Percentiles rank a stretch among this genome's conserved stretches.
Evolutionary conservation across 1,140 invertebrate genomes (phyloP).

Genomic region (Asobara japonica): DNA sequence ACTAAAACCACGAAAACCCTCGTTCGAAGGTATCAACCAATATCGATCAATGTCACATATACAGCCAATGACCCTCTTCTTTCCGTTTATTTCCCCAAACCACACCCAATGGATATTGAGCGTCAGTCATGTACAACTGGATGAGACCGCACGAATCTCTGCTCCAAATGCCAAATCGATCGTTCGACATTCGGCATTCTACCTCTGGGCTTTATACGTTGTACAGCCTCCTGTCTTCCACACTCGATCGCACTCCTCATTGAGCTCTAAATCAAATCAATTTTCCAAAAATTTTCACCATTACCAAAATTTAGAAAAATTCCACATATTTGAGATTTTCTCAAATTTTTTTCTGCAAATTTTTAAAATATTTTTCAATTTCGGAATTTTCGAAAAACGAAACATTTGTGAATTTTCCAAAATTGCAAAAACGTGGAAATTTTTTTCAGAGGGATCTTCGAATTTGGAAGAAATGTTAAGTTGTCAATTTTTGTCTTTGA

Average conservation of each 20-base stretch:
- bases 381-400: too few relatives aligned
- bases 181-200: background rate
- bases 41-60: constrained; percentile 12
- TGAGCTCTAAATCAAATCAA: background rate
- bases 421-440: too few relatives aligned
- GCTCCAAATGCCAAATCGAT: constrained; percentile 24
- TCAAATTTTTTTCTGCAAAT: too few relatives aligned
- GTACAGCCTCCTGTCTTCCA: background rate
- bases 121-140: constrained; percentile 13
- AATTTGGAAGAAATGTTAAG: too few relatives aligned
- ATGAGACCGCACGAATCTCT: constrained; percentile 28
- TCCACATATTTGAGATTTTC: too few relatives aligned
- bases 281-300: too few relatives aligned
- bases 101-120: constrained; percentile 23
- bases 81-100: constrained; percentile 18
- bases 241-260: background rate
- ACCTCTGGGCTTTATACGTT: background rate
- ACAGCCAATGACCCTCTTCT: background rate
- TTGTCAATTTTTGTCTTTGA: too few relatives aligned
- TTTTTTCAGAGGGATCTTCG: too few relatives aligned
- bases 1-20: background rate
- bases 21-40: background rate
- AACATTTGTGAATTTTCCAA: too few relatives aligned
- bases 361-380: too few relatives aligned
- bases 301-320: too few relatives aligned